Evolutionary conservation across 2,888 invertebrate species (phyloP), one percentile per base, ranked within the genome.

Genomic region (Hirtodrosophila histrioides): DNA sequence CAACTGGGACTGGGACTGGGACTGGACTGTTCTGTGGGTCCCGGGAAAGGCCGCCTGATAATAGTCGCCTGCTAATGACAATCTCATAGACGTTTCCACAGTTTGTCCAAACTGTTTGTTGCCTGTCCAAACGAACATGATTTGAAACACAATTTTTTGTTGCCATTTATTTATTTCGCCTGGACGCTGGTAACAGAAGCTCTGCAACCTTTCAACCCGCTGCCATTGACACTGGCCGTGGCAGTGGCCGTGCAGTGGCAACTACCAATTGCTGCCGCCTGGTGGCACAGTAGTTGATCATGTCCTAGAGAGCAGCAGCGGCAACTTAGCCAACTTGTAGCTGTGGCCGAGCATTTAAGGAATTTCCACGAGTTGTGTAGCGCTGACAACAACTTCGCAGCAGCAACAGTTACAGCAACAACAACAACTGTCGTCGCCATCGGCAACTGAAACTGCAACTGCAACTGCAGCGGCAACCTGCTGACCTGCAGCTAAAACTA

Each of bases 31-130:
- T 68, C 63, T 69, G 62, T 57, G 67, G 56, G 41, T 44, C 65
- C 65, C 70, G 78, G 84, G 58, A 74, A 74, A 68, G 63, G 60
- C 67, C 51, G 60, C 43, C 55, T 53, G 67, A 78, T 78, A 70
- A 69, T 63, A 58, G 82, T 72, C 58, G 81, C 53, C 84, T 86
- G 67, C 82, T 83, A 83, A 86, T 83, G 82, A 83, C 86, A 84
- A 83, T 83, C 85, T 83, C 86, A 83, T 84, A 83, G 86, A 85
- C 76, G 79, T 78, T 80, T 84, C 78, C 82, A 83, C 82, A 90
- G 91, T 91, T 91, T 91, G 91, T 91, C 90, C 82, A 83, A 90
- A 86, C 90, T 91, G 90, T 91, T 91, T 91, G 91, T 90, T 86
- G 88, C 85, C 89, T 91, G 91, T 91, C 91, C 86, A 88, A 75